phyloP scores from a whole-genome alignment of 2,113 vertebrate genomes.

The Salvator merianae region DNA sequence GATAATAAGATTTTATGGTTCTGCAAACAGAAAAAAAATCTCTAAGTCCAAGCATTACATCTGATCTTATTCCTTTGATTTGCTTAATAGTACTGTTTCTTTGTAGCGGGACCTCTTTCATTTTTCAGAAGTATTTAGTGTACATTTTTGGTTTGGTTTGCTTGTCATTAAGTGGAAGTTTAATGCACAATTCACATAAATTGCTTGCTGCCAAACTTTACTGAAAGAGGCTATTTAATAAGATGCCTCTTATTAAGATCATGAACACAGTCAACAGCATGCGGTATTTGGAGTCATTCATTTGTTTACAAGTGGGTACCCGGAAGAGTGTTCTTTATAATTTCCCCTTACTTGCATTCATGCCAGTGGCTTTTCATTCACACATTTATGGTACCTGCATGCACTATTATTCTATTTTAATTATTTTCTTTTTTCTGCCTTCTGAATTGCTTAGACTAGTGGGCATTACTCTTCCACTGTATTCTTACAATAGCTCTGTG shows the following conservation, averaged over 20 bases:
- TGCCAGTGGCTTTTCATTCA: not conserved
- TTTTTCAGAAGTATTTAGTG: constrained; percentile 39
- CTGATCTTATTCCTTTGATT: constrained; percentile 32
- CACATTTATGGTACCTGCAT: not conserved
- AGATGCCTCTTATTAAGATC: not conserved
- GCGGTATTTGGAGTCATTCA: not conserved
- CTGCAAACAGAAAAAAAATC: constrained; percentile 10
- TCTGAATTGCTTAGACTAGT: too few species aligned
- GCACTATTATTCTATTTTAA: too few species aligned
- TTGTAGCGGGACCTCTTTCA: constrained; percentile 21
- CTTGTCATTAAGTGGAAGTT: constrained; percentile 34
- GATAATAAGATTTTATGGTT: constrained; percentile 40
- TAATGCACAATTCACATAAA: constrained; percentile 35
- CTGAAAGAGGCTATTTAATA: not conserved
- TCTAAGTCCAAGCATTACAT: constrained; percentile 35
- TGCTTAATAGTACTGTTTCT: constrained; percentile 22
- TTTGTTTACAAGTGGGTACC: not conserved
- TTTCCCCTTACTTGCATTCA: not conserved
- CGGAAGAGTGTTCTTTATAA: not conserved
- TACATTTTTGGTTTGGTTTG: constrained; percentile 32
- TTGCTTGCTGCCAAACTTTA: not conserved
- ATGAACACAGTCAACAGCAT: not conserved
- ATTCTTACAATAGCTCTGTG: too few species aligned
- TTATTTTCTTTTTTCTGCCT: too few species aligned
- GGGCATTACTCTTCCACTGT: too few species aligned